Conservation (phyloP, 2,797 vertebrate species). For the Typhlichthys subterraneus region DNA sequence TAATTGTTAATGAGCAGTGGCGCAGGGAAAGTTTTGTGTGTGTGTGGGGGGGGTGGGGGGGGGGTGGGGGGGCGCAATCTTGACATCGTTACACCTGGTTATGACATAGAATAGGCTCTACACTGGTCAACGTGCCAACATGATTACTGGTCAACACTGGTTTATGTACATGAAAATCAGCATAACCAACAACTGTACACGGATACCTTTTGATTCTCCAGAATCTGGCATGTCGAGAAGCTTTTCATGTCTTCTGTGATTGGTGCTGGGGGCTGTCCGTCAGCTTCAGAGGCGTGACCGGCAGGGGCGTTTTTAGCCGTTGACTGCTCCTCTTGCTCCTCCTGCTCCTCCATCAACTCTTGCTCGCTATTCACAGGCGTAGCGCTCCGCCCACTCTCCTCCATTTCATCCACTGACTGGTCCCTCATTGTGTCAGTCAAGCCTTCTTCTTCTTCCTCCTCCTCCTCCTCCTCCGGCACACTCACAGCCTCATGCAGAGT, state of each 20-base stretch:
- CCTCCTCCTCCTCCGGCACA: slow-evolving; percentile 49
- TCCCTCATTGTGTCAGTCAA: slow-evolving; percentile 71
- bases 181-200: background rate
- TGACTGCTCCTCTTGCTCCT: slow-evolving; percentile 66
- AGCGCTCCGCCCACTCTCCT: slow-evolving; percentile 95
- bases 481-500: slow-evolving; percentile 54
- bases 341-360: slow-evolving; percentile 77
- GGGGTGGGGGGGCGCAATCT: no score
- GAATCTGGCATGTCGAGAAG: slow-evolving; percentile 78
- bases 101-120: no score
- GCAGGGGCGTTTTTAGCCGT: slow-evolving; percentile 41
- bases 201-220: slow-evolving; percentile 90
- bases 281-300: slow-evolving; percentile 26
- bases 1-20: no score
- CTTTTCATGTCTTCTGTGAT: slow-evolving; percentile 72
- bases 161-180: no score
- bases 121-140: no score
- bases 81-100: no score
- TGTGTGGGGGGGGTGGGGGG: no score
- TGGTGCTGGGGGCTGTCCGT: slow-evolving; percentile 44
- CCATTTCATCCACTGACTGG: slow-evolving; percentile 90
- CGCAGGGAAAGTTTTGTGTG: no score
- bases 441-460: slow-evolving; percentile 67
- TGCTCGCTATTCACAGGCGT: slow-evolving; percentile 96
- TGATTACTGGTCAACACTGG: no score